A percentile compares a stretch with the other conserved stretches of the same genome.
These are phyloP conservation scores for Bombus waltoni DNA, from an alignment of 1,140 invertebrate genomes.

Conservation along the genomic window DNA sequence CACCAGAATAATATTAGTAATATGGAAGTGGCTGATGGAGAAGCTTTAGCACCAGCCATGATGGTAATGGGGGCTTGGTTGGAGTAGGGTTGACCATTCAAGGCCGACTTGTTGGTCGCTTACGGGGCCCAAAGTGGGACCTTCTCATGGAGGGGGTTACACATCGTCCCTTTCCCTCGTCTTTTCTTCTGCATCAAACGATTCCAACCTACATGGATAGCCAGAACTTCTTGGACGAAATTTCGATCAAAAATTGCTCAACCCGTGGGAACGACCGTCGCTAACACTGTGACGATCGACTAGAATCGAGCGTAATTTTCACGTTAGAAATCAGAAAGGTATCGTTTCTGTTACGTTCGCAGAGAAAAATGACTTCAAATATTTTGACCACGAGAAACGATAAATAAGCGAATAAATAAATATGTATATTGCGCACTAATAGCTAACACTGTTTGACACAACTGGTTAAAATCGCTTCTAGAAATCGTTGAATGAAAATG, in stretches of 20 bases:
- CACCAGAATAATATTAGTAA: slow-evolving; percentile 53
- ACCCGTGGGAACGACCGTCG: neutral
- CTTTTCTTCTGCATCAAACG: slow-evolving; percentile 21
- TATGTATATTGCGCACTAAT: rapidly evolving
- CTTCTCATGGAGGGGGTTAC: slow-evolving; percentile 13
- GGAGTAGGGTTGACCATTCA: slow-evolving; percentile 66
- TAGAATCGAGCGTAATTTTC: neutral
- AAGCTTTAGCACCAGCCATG: slow-evolving; percentile 71
- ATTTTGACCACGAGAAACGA: rapidly evolving
- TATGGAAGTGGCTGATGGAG: slow-evolving; percentile 55
- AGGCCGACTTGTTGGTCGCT: slow-evolving; percentile 75
- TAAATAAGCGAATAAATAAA: too few relatives aligned
- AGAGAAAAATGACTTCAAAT: neutral
- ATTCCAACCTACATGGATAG: slow-evolving; percentile 32
- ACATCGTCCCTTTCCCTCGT: slow-evolving; percentile 15
- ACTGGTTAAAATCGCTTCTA: too few relatives aligned
- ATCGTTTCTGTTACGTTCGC: neutral
- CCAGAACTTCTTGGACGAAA: slow-evolving; percentile 61
- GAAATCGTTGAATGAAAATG: too few relatives aligned
- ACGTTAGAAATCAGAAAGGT: neutral
- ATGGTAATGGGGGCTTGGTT: slow-evolving; percentile 66
- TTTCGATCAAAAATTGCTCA: slow-evolving; percentile 39
- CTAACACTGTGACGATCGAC: neutral
- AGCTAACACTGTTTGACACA: rapidly evolving
- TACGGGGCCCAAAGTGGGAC: slow-evolving; percentile 57